Conservation (phyloP, 2,888 invertebrate species). For the Disparrhopalites patrizii region DNA sequence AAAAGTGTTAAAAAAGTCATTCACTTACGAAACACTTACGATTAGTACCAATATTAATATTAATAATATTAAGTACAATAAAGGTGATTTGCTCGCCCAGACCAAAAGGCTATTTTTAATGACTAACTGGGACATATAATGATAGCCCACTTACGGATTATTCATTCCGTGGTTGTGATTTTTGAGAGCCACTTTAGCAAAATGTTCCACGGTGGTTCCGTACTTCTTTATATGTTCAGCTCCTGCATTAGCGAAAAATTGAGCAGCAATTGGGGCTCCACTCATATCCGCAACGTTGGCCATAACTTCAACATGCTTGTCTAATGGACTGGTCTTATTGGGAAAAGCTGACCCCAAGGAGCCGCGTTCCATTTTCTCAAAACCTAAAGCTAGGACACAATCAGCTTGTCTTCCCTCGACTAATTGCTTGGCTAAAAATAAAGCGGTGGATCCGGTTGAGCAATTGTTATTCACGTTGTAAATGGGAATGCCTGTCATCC, state of each 20-base stretch:
- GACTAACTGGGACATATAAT: neutral
- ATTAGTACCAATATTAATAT: neutral
- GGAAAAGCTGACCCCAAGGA: constrained; percentile 66
- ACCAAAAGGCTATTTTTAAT: no score
- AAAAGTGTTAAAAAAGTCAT: neutral
- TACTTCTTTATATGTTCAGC: constrained; percentile 94
- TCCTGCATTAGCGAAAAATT: constrained; percentile 95
- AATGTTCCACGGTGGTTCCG: constrained; percentile 86
- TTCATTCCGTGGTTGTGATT: constrained; percentile 96
- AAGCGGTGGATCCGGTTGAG: constrained; percentile 90
- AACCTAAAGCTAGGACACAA: constrained; percentile 88
- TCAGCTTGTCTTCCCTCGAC: constrained; percentile 83
- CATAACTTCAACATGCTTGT: constrained; percentile 82
- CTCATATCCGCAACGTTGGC: constrained; percentile 74
- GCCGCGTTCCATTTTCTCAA: constrained; percentile 97
- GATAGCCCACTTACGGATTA: constrained; percentile 70
- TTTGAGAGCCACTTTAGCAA: constrained; percentile 96
- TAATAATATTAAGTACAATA: no score
- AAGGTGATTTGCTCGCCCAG: no score
- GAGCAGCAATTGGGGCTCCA: constrained; percentile 82
- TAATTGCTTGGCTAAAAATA: constrained; percentile 84
- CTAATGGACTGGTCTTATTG: constrained; percentile 85
- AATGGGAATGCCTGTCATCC: constrained; percentile 94
- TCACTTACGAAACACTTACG: no score
- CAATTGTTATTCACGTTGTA: constrained; percentile 99